A percentile compares a stretch with the other conserved stretches of the same genome.
Evolutionary conservation across 2,113 vertebrate genomes (phyloP).

Genomic region (Phaethornis superciliosus): DNA sequence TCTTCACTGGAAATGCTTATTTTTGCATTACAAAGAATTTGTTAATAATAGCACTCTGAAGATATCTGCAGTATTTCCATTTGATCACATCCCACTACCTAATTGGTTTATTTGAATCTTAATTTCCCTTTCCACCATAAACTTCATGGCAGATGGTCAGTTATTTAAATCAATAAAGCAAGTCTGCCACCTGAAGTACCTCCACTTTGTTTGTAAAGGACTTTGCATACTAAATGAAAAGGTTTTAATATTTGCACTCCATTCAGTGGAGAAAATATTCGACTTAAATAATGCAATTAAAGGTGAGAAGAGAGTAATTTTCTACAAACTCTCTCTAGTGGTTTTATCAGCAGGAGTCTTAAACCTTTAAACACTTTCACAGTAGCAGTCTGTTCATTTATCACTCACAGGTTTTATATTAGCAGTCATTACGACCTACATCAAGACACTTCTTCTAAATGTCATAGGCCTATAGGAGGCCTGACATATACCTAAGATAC

Average conservation of each 20-base stretch:
- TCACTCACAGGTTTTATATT: slow-evolving; percentile 29
- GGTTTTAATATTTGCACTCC: slow-evolving; percentile 48
- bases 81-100: background rate
- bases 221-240: slow-evolving; percentile 67
- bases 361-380: slow-evolving; percentile 56
- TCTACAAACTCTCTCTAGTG: slow-evolving; percentile 46
- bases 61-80: background rate
- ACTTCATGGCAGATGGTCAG: background rate
- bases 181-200: background rate
- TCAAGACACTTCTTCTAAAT: slow-evolving; percentile 26
- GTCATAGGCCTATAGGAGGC: slow-evolving; percentile 1
- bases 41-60: background rate
- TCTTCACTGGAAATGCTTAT: background rate
- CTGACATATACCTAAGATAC: slow-evolving; percentile 9
- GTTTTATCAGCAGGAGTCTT: slow-evolving; percentile 56
- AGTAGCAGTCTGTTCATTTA: slow-evolving; percentile 45
- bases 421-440: slow-evolving; percentile 41
- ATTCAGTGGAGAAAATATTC: slow-evolving; percentile 35
- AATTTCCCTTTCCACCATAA: background rate
- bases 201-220: slow-evolving; percentile 60
- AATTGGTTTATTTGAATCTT: slow-evolving; percentile 15
- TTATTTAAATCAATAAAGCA: slow-evolving; percentile 52
- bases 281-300: slow-evolving; percentile 72
- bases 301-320: slow-evolving; percentile 65
- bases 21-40: background rate